Evolutionary conservation across 2,113 vertebrate genomes (phyloP).

Genomic region (Gorsachius goisagi): DNA sequence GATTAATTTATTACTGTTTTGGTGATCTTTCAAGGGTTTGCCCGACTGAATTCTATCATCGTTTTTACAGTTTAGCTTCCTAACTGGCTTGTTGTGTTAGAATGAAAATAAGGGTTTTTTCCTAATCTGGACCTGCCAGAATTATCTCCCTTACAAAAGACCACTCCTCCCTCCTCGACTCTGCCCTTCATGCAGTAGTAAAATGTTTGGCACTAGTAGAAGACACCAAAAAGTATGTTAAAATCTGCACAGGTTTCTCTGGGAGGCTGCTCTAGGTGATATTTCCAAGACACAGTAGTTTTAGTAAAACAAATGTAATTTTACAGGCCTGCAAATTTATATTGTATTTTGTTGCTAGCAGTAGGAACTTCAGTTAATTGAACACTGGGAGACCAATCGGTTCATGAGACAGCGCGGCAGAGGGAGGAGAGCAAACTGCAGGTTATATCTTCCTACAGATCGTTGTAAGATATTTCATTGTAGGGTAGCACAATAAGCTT

Average conservation of each 20-base stretch:
- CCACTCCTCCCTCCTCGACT: background rate
- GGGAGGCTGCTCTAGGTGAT: background rate
- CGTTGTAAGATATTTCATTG: background rate
- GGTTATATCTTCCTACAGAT: background rate
- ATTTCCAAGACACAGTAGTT: background rate
- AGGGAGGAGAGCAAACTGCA: background rate
- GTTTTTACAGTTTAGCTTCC: background rate
- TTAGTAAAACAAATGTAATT: background rate
- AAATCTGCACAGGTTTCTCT: background rate
- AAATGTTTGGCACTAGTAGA: background rate
- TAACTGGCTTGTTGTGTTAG: background rate
- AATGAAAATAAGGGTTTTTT: background rate
- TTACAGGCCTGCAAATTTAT: background rate
- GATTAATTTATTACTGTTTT: background rate
- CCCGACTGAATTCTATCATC: accelerated
- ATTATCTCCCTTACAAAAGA: background rate
- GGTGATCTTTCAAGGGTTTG: background rate
- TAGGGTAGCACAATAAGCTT: background rate
- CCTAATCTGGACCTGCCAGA: background rate
- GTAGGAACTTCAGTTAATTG: background rate
- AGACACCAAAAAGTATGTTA: background rate
- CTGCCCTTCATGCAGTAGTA: accelerated
- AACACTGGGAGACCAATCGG: background rate
- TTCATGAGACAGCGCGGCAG: no score
- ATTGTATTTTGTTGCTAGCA: background rate